Percentiles rank a stretch among this genome's conserved stretches.
phyloP scores from a whole-genome alignment of 1,140 invertebrate genomes.

The Scaptomyza montana region DNA sequence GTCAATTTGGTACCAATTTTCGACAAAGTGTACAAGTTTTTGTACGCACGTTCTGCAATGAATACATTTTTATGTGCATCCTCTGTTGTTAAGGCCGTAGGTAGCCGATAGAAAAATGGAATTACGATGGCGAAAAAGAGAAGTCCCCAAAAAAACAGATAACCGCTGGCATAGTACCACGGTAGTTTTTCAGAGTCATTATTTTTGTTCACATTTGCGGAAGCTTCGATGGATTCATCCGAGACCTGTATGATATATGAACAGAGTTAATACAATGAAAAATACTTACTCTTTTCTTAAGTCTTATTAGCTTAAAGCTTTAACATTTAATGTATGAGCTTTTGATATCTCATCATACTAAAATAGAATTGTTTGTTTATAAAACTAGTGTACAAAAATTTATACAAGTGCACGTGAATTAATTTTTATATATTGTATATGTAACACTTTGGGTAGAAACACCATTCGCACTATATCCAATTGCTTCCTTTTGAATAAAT shows the following conservation, averaged over 20 bases:
- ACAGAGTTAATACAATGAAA: neutral
- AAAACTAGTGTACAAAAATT: neutral
- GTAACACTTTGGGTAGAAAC: neutral
- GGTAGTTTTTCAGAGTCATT: conserved; percentile 9
- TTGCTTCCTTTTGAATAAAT: neutral
- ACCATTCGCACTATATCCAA: neutral
- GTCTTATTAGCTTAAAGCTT: too few species aligned
- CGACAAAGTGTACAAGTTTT: conserved; percentile 87
- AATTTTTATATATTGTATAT: neutral
- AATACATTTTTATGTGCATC: conserved; percentile 45
- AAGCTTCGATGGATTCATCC: neutral
- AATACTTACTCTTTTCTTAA: too few species aligned
- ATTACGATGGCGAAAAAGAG: conserved; percentile 67
- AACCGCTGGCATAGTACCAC: conserved; percentile 58
- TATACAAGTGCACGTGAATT: neutral
- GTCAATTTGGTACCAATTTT: conserved; percentile 88
- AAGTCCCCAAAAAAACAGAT: conserved; percentile 65
- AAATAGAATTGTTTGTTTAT: neutral
- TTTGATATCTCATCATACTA: too few species aligned
- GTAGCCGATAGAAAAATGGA: conserved; percentile 61
- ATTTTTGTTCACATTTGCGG: neutral
- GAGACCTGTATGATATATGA: neutral
- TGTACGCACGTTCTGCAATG: conserved; percentile 67
- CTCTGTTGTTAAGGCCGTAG: conserved; percentile 52
- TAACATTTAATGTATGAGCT: too few species aligned